phyloP scores from a whole-genome alignment of 2,113 vertebrate species.

The Nematolebias whitei region DNA sequence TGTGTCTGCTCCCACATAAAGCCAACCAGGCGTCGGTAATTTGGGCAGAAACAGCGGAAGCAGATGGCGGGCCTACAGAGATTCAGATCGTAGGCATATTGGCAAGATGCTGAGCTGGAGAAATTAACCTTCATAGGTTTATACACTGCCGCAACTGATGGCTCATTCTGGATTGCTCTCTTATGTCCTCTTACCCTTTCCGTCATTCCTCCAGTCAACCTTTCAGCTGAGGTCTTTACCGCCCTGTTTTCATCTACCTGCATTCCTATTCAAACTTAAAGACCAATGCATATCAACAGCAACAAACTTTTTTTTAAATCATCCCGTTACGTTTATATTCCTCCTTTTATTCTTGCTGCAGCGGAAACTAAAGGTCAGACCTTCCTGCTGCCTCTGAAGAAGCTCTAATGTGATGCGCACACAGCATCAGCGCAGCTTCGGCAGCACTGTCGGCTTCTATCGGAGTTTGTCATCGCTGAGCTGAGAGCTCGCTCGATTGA shows the following conservation, averaged over 20 bases:
- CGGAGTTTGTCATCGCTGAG: constrained; percentile 53
- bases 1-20: constrained; percentile 50
- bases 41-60: constrained; percentile 55
- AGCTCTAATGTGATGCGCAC: constrained; percentile 50
- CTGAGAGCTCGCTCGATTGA: constrained; percentile 49
- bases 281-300: constrained; percentile 3
- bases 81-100: constrained; percentile 63
- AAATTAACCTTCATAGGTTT: constrained; percentile 77
- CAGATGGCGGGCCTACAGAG: constrained; percentile 70
- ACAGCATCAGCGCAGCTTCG: constrained; percentile 43
- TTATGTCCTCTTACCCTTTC: constrained; percentile 15
- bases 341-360: neutral
- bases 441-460: constrained; percentile 59
- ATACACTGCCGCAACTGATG: constrained; percentile 54
- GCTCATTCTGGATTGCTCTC: constrained; percentile 28
- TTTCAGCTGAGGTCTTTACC: constrained; percentile 27
- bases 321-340: constrained; percentile 16
- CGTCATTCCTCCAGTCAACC: constrained; percentile 24
- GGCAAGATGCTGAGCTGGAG: constrained; percentile 71
- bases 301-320: constrained; percentile 3
- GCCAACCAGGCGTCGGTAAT: constrained; percentile 32
- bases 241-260: constrained; percentile 15
- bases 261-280: constrained; percentile 17
- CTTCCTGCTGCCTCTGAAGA: constrained; percentile 36
- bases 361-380: constrained; percentile 59